phyloP scores from a whole-genome alignment of 35 echinoderm and acorn worm genomes.

The Ophioderma brevispina region DNA sequence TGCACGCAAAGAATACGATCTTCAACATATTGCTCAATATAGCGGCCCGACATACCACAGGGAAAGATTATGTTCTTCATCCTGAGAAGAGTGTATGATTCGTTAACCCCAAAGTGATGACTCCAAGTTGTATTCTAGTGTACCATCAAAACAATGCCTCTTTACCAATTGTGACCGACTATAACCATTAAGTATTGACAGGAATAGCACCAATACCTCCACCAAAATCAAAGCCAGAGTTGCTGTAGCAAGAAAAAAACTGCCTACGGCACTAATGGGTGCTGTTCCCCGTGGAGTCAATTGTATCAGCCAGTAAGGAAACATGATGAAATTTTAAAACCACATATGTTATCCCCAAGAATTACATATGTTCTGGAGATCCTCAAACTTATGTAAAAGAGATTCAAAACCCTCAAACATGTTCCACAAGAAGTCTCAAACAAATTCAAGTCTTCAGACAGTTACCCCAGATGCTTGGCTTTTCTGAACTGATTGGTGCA shows the following conservation, averaged over 20 bases:
- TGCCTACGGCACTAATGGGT: too few relatives aligned
- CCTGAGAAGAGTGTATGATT: not conserved
- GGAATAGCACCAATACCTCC: not conserved
- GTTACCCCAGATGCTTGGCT: too few relatives aligned
- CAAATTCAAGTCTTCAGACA: too few relatives aligned
- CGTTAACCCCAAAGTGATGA: not conserved
- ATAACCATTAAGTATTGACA: not conserved
- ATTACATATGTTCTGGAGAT: too few relatives aligned
- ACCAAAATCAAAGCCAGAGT: not conserved
- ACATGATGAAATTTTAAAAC: too few relatives aligned
- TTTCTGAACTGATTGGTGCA: too few relatives aligned
- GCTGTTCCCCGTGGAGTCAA: too few relatives aligned
- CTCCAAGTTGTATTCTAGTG: not conserved
- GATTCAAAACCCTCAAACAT: too few relatives aligned
- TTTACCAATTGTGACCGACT: not conserved
- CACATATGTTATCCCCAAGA: too few relatives aligned
- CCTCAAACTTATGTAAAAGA: too few relatives aligned
- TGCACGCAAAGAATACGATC: not conserved
- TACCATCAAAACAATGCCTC: not conserved
- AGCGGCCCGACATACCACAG: not conserved
- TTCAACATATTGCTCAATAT: not conserved
- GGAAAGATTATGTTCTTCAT: not conserved
- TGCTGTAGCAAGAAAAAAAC: not conserved
- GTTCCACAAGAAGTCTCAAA: too few relatives aligned
- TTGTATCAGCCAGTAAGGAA: too few relatives aligned